Base-by-base conservation (phyloP, 2,888 invertebrate species). In the Scaeva pyrastri region DNA sequence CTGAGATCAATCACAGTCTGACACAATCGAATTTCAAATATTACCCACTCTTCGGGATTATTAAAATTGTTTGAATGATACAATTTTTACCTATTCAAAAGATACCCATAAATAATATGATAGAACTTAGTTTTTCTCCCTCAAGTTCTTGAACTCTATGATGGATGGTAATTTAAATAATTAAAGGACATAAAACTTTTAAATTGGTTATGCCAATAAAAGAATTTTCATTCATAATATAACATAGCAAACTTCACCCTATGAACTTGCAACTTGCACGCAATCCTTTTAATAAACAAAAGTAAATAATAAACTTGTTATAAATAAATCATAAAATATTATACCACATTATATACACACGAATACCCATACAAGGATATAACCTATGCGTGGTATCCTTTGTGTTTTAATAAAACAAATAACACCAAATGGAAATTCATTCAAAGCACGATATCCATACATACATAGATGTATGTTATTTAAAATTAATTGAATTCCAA, bases 401-500 rank as follows among this genome's bases (percentile, higher is more conserved):
- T 11, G 10, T 1, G 1, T 6, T 12, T 36, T 66, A 58, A 16
- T 52, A n/a, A 60, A 80, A 74, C 60, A 80, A 79, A 79, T 41
- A 79, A 21, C 0, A 48, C 41, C 31, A 31, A 31, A 31, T 74
- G 68, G 19, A 50, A 31, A 58, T 21, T 50, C 48, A 39, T 5
- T 39, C 26, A 10, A 21, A 64, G 26, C 78, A 79, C 84, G 75
- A 55, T 62, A n/a, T n/a, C n/a, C n/a, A n/a, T n/a, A n/a, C n/a
- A n/a, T n/a, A n/a, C n/a, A n/a, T n/a, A n/a, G n/a, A n/a, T n/a
- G n/a, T n/a, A 73, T 68, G 62, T 73, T 68, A 85, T 85, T 85
- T 85, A 73, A 85, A 80, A 85, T 85, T 80, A 85, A 85, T 85
- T 85, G 73, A 76, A 85, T 80, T 73, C 76, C 75, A 76, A 85